phyloP scores from a whole-genome alignment of 1,140 invertebrate genomes.

The Papilio polyxenes region DNA sequence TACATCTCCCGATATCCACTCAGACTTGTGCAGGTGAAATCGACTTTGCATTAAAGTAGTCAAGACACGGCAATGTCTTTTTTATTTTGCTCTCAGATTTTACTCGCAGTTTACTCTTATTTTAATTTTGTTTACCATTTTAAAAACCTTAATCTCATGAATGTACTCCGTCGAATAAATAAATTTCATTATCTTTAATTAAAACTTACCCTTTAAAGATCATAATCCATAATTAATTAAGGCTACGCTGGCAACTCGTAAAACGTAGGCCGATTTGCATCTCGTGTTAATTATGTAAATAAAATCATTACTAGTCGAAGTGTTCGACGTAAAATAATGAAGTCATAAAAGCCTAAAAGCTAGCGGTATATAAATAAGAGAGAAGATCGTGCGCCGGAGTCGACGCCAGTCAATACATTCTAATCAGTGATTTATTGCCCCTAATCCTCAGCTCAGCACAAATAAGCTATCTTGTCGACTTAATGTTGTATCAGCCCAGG shows the following conservation, averaged over 20 bases:
- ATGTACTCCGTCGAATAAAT: slow-evolving; percentile 17
- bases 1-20: slow-evolving; percentile 57
- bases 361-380: slow-evolving; percentile 71
- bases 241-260: slow-evolving; percentile 51
- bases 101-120: slow-evolving; percentile 5
- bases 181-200: slow-evolving; percentile 38
- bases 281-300: slow-evolving; percentile 63
- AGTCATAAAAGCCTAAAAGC: slow-evolving; percentile 70
- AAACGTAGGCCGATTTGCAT: slow-evolving; percentile 58
- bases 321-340: slow-evolving; percentile 64
- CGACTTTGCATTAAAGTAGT: slow-evolving; percentile 43
- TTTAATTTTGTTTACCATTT: slow-evolving; percentile 22
- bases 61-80: slow-evolving; percentile 32
- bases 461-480: slow-evolving; percentile 81
- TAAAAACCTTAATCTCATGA: slow-evolving; percentile 17
- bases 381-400: slow-evolving; percentile 65
- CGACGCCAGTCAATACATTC: slow-evolving; percentile 79
- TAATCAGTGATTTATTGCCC: slow-evolving; percentile 80
- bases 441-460: slow-evolving; percentile 79
- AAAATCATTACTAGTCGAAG: slow-evolving; percentile 50
- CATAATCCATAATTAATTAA: slow-evolving; percentile 57
- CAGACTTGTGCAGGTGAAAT: slow-evolving; percentile 53
- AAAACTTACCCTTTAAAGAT: slow-evolving; percentile 37
- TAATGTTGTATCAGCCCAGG: slow-evolving; percentile 79
- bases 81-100: slow-evolving; percentile 10